These are phyloP conservation scores for Galendromus occidentalis DNA, from an alignment of 1,140 invertebrate species.

Conservation along the genomic window DNA sequence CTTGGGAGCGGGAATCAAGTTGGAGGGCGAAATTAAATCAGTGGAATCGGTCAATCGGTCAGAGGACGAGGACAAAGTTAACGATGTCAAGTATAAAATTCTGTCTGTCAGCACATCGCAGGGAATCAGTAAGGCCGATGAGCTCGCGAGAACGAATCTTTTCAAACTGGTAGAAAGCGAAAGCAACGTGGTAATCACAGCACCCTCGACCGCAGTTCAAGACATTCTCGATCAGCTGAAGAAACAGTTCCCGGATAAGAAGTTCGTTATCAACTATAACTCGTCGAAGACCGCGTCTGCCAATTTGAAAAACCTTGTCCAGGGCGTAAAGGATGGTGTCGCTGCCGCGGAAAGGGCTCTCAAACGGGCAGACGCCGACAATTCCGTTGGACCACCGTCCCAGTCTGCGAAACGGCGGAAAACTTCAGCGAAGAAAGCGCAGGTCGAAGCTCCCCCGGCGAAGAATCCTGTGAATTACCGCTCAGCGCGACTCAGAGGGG, in stretches of 20 bases:
- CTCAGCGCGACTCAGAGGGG: not conserved
- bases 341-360: too few relatives aligned
- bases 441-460: not conserved
- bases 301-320: conserved; percentile 4
- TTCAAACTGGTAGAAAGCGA: not conserved
- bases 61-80: not conserved
- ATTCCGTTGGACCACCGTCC: not conserved
- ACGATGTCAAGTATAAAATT: not conserved
- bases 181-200: conserved; percentile 1
- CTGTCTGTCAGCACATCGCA: not conserved
- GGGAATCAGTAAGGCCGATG: not conserved
- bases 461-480: not conserved
- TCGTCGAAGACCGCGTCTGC: not conserved
- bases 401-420: not conserved
- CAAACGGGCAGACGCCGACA: too few relatives aligned
- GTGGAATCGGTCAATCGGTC: not conserved
- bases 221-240: conserved; percentile 4
- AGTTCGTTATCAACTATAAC: conserved; percentile 3
- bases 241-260: conserved; percentile 7
- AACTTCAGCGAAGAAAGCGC: not conserved
- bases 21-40: too few relatives aligned
- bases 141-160: not conserved
- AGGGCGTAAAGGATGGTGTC: too few relatives aligned
- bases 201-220: not conserved
- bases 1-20: too few relatives aligned